Conservation (phyloP, 1,140 invertebrate genomes). For the Propsilocerus akamusi region DNA sequence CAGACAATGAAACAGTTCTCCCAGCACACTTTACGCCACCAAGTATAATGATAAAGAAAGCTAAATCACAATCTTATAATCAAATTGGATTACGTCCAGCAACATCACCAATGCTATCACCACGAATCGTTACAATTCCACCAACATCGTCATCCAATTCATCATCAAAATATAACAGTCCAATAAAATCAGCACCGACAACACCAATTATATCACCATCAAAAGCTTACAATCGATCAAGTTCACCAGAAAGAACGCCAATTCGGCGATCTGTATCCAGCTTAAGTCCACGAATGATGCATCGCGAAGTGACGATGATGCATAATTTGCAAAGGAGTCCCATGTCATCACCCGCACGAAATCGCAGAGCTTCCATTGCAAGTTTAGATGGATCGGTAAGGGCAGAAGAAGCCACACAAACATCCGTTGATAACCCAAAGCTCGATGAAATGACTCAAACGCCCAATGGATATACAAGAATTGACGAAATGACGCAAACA, state of each 20-base stretch:
- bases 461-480: not conserved
- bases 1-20: not conserved
- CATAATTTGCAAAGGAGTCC: constrained; percentile 37
- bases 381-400: not conserved
- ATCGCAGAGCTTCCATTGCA: not conserved
- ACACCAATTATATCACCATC: constrained; percentile 24
- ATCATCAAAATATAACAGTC: constrained; percentile 4
- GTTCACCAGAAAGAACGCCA: constrained; percentile 17
- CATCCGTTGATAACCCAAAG: not conserved
- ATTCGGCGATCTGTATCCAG: constrained; percentile 27
- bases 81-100: not conserved
- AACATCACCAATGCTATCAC: not conserved
- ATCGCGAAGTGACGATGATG: constrained; percentile 38
- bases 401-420: not conserved
- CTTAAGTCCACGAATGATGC: constrained; percentile 27
- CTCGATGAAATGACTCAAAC: constrained; percentile 1
- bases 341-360: constrained; percentile 23
- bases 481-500: not conserved
- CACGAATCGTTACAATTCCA: not conserved
- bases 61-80: not conserved
- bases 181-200: constrained; percentile 9
- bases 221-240: constrained; percentile 12
- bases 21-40: not conserved
- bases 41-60: not conserved
- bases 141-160: not conserved